A percentile compares a stretch with the other conserved stretches of the same genome.
phyloP scores from a whole-genome alignment of 1,140 invertebrate genomes.

The Lineus longissimus region DNA sequence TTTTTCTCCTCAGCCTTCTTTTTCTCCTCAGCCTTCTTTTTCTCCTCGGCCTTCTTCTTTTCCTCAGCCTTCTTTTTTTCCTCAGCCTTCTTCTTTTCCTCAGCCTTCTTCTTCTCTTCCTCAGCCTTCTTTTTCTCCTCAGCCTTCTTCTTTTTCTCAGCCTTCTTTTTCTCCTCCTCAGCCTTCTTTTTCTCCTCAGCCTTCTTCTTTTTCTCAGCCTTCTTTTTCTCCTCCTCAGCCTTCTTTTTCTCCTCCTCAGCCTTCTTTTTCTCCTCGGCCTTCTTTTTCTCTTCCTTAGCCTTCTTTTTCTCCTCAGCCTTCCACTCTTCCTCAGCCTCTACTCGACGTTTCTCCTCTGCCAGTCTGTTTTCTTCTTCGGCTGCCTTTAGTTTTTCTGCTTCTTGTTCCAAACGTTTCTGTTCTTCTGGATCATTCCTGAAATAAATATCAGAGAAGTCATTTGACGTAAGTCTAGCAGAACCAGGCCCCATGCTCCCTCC shows the following conservation, averaged over 20 bases:
- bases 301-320: neutral
- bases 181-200: neutral
- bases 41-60: slow-evolving; percentile 11
- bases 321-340: neutral
- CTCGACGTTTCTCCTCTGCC: slow-evolving; percentile 2
- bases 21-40: slow-evolving; percentile 6
- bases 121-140: slow-evolving; percentile 1
- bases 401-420: slow-evolving; percentile 4
- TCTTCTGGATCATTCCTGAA: neutral
- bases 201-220: neutral
- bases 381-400: slow-evolving; percentile 3
- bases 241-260: neutral
- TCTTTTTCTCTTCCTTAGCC: neutral
- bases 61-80: slow-evolving; percentile 12
- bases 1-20: neutral
- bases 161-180: neutral
- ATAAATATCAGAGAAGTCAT: neutral
- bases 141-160: neutral
- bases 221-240: neutral
- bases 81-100: neutral
- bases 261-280: slow-evolving; percentile 5
- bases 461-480: neutral
- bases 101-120: slow-evolving; percentile 4
- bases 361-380: slow-evolving; percentile 8
- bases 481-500: neutral